Evolutionary conservation across 2,888 invertebrate species (phyloP).

Genomic region (Eilema caniola): DNA sequence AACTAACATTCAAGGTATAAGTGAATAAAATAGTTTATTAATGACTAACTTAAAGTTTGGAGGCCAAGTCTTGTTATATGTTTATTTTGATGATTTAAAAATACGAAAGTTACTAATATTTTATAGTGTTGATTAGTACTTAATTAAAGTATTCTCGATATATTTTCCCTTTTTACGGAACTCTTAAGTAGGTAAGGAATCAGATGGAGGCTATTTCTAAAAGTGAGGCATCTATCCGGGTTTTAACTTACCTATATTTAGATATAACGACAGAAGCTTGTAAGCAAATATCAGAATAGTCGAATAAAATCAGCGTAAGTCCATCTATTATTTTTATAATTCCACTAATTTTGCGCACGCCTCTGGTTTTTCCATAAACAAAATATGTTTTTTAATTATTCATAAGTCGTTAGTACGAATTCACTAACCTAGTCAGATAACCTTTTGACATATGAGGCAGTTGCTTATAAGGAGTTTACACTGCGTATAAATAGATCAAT

Average conservation of each 20-base stretch:
- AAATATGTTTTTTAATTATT: not conserved
- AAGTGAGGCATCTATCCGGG: too few relatives aligned
- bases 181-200: too few relatives aligned
- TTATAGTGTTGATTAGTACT: too few relatives aligned
- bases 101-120: too few relatives aligned
- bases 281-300: not conserved
- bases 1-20: too few relatives aligned
- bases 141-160: too few relatives aligned
- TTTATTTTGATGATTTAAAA: too few relatives aligned
- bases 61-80: too few relatives aligned
- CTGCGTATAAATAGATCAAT: conserved; percentile 11
- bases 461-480: conserved; percentile 8
- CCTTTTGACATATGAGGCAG: conserved; percentile 25
- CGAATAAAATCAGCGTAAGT: not conserved
- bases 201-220: too few relatives aligned
- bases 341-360: not conserved
- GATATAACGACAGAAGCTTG: not conserved
- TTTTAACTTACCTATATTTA: not conserved
- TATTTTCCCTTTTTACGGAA: too few relatives aligned
- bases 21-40: too few relatives aligned
- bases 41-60: too few relatives aligned
- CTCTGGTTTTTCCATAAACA: conserved; percentile 2
- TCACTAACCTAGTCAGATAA: conserved; percentile 44
- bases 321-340: not conserved
- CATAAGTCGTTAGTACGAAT: conserved; percentile 31